Conservation (phyloP, 2,797 vertebrate genomes). For the Enoplosus armatus region DNA sequence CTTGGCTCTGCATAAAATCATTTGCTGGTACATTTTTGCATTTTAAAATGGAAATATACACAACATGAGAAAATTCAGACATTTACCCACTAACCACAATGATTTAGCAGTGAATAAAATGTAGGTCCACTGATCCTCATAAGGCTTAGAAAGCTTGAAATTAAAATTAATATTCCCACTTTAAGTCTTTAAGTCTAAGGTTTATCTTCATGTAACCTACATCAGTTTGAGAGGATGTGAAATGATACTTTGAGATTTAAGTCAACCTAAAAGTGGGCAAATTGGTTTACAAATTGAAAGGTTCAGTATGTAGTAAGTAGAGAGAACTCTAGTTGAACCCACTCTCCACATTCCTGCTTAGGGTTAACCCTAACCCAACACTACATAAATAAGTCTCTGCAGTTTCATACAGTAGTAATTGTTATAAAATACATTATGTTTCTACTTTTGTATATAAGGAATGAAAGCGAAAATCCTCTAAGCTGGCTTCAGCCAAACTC, state of each 20-base stretch:
- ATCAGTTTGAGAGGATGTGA: background rate
- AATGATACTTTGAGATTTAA: background rate
- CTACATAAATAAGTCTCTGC: background rate
- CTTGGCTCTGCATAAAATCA: too few species aligned
- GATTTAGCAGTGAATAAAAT: conserved; percentile 2
- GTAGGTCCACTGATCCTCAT: background rate
- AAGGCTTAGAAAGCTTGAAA: background rate
- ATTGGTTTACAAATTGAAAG: conserved; percentile 4
- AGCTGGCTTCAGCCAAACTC: conserved; percentile 33
- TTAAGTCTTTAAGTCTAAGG: too few species aligned
- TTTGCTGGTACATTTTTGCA: background rate
- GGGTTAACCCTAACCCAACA: too few species aligned
- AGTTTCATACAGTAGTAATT: background rate
- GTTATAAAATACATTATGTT: background rate
- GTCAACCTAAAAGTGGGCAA: background rate
- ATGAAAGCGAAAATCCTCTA: conserved; percentile 41
- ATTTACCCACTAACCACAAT: background rate
- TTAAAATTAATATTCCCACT: background rate
- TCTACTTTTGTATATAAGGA: conserved; percentile 18
- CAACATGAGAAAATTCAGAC: background rate
- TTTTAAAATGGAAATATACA: background rate
- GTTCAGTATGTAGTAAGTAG: background rate
- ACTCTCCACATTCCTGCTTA: background rate
- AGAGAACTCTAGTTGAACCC: background rate
- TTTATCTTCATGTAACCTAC: too few species aligned